A percentile compares a stretch with the other conserved stretches of the same genome.
phyloP scores from a whole-genome alignment of 2,113 vertebrate species.

The Gambusia affinis region DNA sequence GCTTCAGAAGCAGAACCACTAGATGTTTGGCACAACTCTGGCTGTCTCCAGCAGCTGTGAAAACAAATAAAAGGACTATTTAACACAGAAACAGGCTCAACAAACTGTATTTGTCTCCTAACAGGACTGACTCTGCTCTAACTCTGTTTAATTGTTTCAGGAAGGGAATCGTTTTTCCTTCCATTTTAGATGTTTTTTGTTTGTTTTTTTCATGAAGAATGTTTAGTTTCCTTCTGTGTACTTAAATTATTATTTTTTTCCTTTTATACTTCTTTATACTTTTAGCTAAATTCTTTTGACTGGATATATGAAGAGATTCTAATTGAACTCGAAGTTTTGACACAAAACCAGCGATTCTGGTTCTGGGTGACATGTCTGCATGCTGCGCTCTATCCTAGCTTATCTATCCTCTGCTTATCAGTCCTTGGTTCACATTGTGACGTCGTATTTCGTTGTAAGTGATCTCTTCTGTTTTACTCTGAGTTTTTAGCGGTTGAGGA shows the following conservation, averaged over 20 bases:
- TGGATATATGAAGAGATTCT: conserved; percentile 33
- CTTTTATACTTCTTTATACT: conserved; percentile 75
- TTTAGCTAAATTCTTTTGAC: conserved; percentile 44
- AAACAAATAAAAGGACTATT: conserved; percentile 43
- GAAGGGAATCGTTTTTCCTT: conserved; percentile 44
- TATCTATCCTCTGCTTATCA: conserved; percentile 26
- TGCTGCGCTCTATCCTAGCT: conserved; percentile 59
- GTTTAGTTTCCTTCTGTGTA: conserved; percentile 45
- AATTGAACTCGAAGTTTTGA: conserved; percentile 39
- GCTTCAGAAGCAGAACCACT: conserved; percentile 61
- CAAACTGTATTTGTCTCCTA: conserved; percentile 42
- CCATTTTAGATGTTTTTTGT: conserved; percentile 9
- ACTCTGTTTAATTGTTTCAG: conserved; percentile 40
- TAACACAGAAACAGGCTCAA: conserved; percentile 40
- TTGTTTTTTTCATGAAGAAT: conserved; percentile 31
- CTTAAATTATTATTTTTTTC: conserved; percentile 71
- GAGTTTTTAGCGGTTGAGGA: conserved; percentile 37
- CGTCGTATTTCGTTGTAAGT: conserved; percentile 56
- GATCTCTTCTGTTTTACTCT: conserved; percentile 26
- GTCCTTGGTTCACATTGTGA: conserved; percentile 76
- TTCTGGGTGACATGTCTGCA: conserved; percentile 65
- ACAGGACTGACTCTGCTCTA: conserved; percentile 47
- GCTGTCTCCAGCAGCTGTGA: conserved; percentile 47
- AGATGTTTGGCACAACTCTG: conserved; percentile 56
- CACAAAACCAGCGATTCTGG: conserved; percentile 47